Evolutionary conservation across 1,140 invertebrate species (phyloP).

Genomic region (Pseudomyrmex concolor): DNA sequence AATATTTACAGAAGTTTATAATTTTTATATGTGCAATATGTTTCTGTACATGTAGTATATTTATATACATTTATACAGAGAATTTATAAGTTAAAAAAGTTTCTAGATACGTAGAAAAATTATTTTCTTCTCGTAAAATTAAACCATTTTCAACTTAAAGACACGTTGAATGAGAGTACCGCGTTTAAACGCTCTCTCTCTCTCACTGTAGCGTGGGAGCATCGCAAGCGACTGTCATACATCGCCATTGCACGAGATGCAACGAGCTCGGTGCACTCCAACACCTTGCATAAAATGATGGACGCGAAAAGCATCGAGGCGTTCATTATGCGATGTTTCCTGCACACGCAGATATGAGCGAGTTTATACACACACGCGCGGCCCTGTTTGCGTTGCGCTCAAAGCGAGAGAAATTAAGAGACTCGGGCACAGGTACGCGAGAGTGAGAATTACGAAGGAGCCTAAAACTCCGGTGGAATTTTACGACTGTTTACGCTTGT

Average conservation of each 20-base stretch:
- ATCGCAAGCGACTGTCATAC: slow-evolving; percentile 27
- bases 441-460: slow-evolving; percentile 27
- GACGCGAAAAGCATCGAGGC: slow-evolving; percentile 41
- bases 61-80: neutral
- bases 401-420: slow-evolving; percentile 51
- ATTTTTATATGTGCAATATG: neutral
- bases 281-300: slow-evolving; percentile 49
- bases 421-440: slow-evolving; percentile 25
- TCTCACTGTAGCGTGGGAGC: neutral
- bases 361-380: slow-evolving; percentile 38
- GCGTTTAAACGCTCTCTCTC: slow-evolving; percentile 29
- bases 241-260: slow-evolving; percentile 17
- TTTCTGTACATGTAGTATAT: neutral
- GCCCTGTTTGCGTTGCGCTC: slow-evolving; percentile 53
- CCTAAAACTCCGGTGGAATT: slow-evolving; percentile 4
- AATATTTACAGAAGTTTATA: neutral
- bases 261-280: slow-evolving; percentile 53
- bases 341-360: slow-evolving; percentile 41
- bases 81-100: neutral
- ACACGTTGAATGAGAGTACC: slow-evolving; percentile 15
- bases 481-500: slow-evolving; percentile 56
- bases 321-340: slow-evolving; percentile 52
- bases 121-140: neutral
- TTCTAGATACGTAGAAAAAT: neutral
- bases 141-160: neutral